Conservation (phyloP, 2,797 vertebrate species). For the Anabas testudineus region DNA sequence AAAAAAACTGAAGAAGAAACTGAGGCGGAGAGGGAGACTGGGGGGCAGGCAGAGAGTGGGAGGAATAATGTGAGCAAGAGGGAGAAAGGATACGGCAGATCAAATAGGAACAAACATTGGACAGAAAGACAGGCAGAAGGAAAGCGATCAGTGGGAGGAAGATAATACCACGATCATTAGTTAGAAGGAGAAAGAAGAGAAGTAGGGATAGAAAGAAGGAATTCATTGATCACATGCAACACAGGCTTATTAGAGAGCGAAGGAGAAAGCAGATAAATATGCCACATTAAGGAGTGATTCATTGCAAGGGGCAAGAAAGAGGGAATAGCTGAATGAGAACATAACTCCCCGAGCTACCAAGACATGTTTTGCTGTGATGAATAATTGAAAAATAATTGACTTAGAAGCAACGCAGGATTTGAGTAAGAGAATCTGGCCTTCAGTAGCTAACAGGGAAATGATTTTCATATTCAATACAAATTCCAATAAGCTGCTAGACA, state of each 20-base stretch:
- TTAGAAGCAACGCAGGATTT: conserved; percentile 13
- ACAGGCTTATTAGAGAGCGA: conserved; percentile 15
- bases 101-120: conserved; percentile 68
- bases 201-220: conserved; percentile 9
- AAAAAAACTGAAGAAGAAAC: conserved; percentile 19
- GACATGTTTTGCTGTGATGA: conserved; percentile 10
- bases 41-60: conserved; percentile 52
- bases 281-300: conserved; percentile 31
- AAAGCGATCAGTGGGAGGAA: conserved; percentile 55
- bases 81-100: conserved; percentile 42
- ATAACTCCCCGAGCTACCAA: conserved; percentile 13
- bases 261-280: conserved; percentile 18
- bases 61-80: conserved; percentile 56
- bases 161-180: conserved; percentile 58
- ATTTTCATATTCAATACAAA: conserved; percentile 23
- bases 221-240: conserved; percentile 30
- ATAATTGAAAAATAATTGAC: conserved; percentile 41
- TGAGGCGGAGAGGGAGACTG: conserved; percentile 19
- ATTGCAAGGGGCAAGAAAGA: conserved; percentile 3
- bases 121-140: conserved; percentile 43
- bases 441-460: background rate
- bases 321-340: conserved; percentile 8
- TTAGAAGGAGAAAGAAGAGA: conserved; percentile 25
- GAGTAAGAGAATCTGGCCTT: background rate
- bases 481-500: conserved; percentile 17